These are phyloP conservation scores for Cantharis lateralis DNA, from an alignment of 2,888 invertebrate genomes.

Conservation along the genomic window DNA sequence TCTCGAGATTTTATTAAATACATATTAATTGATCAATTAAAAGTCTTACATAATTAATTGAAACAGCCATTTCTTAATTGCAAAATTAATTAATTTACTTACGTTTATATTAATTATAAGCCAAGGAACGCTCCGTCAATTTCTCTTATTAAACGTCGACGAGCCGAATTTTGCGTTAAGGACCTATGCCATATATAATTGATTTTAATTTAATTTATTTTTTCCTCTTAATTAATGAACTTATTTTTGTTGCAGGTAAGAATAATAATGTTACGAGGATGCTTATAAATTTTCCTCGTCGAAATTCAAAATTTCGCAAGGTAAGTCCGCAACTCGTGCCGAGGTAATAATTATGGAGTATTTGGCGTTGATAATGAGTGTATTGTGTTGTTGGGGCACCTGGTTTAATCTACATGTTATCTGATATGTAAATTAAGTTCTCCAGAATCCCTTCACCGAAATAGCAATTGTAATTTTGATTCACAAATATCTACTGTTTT, in stretches of 20 bases:
- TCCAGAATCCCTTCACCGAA: constrained; percentile 17
- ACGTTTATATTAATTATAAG: constrained; percentile 1
- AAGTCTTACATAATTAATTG: background rate
- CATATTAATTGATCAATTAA: constrained; percentile 13
- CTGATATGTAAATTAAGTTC: constrained; percentile 32
- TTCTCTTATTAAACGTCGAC: background rate
- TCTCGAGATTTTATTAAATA: background rate
- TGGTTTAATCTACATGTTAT: constrained; percentile 34
- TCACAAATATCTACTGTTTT: constrained; percentile 22
- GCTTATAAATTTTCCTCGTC: background rate
- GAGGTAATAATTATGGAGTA: constrained; percentile 17
- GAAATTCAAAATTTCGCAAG: background rate
- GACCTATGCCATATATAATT: background rate
- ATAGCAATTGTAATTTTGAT: constrained; percentile 23
- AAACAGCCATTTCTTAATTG: background rate
- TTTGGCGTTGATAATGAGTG: constrained; percentile 29
- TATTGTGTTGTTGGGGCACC: constrained; percentile 29
- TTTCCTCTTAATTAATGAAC: background rate
- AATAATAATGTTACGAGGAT: background rate
- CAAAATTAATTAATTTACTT: constrained; percentile 3
- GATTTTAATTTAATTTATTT: background rate
- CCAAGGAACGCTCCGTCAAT: background rate
- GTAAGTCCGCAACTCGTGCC: constrained; percentile 1
- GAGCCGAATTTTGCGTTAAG: background rate
- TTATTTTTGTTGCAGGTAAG: background rate